Evolutionary conservation across 2,113 vertebrate genomes (phyloP).

Genomic region (Pitta sordida): DNA sequence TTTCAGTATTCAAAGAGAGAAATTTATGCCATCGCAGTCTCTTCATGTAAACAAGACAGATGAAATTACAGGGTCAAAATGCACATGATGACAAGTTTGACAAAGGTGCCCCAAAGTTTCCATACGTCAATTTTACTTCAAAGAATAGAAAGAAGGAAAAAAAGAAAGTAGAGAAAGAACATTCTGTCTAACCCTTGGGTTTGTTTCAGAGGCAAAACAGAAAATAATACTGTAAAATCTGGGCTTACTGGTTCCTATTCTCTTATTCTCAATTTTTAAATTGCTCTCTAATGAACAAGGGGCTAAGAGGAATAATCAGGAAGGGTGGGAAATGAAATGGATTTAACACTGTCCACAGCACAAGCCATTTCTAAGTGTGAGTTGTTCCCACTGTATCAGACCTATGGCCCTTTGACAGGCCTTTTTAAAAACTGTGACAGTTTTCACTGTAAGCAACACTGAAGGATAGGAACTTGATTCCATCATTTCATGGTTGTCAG

Average conservation of each 20-base stretch:
- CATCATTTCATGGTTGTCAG: conserved; percentile 73
- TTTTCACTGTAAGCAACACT: conserved; percentile 58
- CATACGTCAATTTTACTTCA: neutral
- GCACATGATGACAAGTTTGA: neutral
- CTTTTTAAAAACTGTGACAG: conserved; percentile 61
- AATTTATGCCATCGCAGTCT: neutral
- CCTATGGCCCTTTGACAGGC: neutral
- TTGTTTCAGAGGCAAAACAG: conserved; percentile 33
- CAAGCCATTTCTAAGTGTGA: neutral
- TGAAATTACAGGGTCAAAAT: neutral
- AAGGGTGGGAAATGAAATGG: neutral
- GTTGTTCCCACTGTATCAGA: conserved; percentile 1
- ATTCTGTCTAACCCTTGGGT: neutral
- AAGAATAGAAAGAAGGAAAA: no score
- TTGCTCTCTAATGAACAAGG: neutral
- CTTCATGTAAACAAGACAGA: neutral
- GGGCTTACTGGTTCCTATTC: neutral
- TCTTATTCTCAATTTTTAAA: neutral
- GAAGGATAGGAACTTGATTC: conserved; percentile 69
- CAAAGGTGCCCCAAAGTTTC: neutral
- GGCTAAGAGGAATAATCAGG: neutral
- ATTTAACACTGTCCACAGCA: neutral
- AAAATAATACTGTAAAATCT: conserved; percentile 42
- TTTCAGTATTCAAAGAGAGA: neutral
- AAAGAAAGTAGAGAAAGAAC: neutral